Evolutionary conservation across 2,113 vertebrate genomes (phyloP), one percentile per base, ranked within the genome.

Genomic region (Xenopus laevis): DNA sequence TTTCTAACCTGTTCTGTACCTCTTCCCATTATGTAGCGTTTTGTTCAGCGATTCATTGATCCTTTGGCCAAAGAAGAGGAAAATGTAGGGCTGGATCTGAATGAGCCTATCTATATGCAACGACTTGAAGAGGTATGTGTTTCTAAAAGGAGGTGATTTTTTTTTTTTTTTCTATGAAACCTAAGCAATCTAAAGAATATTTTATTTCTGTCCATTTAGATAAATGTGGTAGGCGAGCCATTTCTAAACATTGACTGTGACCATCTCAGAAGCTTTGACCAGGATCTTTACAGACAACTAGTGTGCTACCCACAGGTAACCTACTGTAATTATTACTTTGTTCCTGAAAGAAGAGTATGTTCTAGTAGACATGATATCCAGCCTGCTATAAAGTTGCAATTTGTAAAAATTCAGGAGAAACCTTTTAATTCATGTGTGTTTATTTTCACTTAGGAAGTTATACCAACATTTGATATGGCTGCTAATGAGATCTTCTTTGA

Each of bases 391-490:
- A 40, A 40, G 33, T 40, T 40, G 8, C 5, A 7, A 40, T 40
- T 7, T 40, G 33, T 40, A 40, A 40, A 40, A 40, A 40, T 7
- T 40, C 33, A 4, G 33, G 23, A 40, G 6, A 40, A 40, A 40
- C 6, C 33, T 40, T 6, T 40, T 40, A 40, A 40, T 40, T 7
- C 8, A 9, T 27, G 4, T 27, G 33, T 40, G 1, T 40, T 40
- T 40, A 7, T 40, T 40, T 40, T 40, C 47, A 4, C 60, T 40
- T 80, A 99, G 98, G 97, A 99, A 90, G 96, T 99, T 64, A 97
- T 99, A 78, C 98, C 98, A 52, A 99, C 96, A 3, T 98, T 99
- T 78, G 98, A 99, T 81, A 99, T 99, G 97, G 95, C 96, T n/a
- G 94, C 93, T 78, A 98, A 97, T 59, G 97, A 99, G 81, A 93